Percentiles rank a stretch among this genome's conserved stretches.
Evolutionary conservation across 2,888 invertebrate genomes (phyloP).

Genomic region (Diaphora mendica): DNA sequence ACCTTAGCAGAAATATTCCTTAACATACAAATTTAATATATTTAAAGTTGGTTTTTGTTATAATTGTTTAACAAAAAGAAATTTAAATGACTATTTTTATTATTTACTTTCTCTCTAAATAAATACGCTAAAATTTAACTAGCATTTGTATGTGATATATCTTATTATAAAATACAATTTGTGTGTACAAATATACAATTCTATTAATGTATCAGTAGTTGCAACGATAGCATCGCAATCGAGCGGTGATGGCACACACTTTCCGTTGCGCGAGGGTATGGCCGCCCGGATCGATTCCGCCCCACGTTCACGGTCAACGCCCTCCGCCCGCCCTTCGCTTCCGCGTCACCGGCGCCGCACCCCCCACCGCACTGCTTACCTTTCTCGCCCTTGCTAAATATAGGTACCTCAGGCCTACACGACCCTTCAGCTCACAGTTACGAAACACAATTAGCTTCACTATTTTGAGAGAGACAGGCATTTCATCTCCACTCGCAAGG

Average conservation of each 20-base stretch:
- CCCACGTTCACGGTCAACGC: constrained; percentile 86
- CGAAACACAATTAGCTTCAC: constrained; percentile 82
- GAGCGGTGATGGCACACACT: constrained; percentile 61
- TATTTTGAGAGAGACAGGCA: constrained; percentile 73
- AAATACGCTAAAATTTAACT: background rate
- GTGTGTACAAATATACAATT: background rate
- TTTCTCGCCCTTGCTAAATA: constrained; percentile 71
- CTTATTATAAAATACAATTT: background rate
- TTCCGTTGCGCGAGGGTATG: constrained; percentile 86
- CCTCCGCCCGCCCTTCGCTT: constrained; percentile 86
- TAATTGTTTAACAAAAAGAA: background rate
- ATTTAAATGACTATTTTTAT: background rate
- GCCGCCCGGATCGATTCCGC: constrained; percentile 81
- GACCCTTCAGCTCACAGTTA: constrained; percentile 78
- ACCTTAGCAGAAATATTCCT: background rate
- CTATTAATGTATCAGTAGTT: constrained; percentile 3
- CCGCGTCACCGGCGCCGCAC: constrained; percentile 75
- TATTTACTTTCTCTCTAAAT: background rate
- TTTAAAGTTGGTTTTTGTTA: background rate
- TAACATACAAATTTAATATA: background rate
- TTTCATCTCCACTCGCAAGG: constrained; percentile 57
- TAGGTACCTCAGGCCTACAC: constrained; percentile 68
- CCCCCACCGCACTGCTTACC: constrained; percentile 39
- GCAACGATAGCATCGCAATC: constrained; percentile 24
- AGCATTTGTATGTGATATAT: background rate